phyloP scores from a whole-genome alignment of 2,888 invertebrate genomes.

The Scaptomyza flava region DNA sequence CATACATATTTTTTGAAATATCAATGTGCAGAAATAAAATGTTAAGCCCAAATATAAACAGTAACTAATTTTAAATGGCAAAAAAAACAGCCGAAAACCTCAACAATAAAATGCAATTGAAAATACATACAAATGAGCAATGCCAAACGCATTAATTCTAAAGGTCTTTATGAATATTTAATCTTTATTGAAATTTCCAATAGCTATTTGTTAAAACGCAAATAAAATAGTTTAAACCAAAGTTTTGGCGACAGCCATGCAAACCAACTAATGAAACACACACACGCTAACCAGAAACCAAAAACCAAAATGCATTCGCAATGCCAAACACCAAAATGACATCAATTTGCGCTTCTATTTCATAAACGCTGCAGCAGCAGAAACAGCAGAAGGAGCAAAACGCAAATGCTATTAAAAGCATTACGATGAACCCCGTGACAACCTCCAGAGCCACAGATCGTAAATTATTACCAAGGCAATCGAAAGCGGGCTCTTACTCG shows the following conservation, averaged over 20 bases:
- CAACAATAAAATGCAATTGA: slow-evolving; percentile 50
- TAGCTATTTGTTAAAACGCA: slow-evolving; percentile 4
- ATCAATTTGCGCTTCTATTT: slow-evolving; percentile 65
- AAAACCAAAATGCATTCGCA: slow-evolving; percentile 43
- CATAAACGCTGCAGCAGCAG: slow-evolving; percentile 33
- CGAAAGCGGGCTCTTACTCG: slow-evolving; percentile 41
- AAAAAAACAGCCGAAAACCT: slow-evolving; percentile 33
- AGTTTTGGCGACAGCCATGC: slow-evolving; percentile 50
- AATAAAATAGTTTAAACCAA: slow-evolving; percentile 54
- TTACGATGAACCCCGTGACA: slow-evolving; percentile 58
- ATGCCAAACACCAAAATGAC: slow-evolving; percentile 54
- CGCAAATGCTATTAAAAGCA: slow-evolving; percentile 61
- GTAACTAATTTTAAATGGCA: slow-evolving; percentile 52
- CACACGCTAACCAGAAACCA: slow-evolving; percentile 10
- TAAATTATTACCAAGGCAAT: slow-evolving; percentile 61
- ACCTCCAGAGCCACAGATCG: slow-evolving; percentile 38
- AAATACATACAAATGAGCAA: slow-evolving; percentile 46
- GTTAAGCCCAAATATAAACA: slow-evolving; percentile 36
- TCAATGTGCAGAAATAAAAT: slow-evolving; percentile 33
- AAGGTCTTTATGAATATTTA: neutral
- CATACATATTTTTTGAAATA: slow-evolving; percentile 15
- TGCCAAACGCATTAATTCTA: slow-evolving; percentile 14
- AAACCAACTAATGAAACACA: slow-evolving; percentile 46
- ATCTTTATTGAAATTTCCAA: slow-evolving; percentile 13
- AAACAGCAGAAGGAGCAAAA: slow-evolving; percentile 19